Evolutionary conservation across 2,113 vertebrate genomes (phyloP).

Genomic region (Oncorhynchus tshawytscha): DNA sequence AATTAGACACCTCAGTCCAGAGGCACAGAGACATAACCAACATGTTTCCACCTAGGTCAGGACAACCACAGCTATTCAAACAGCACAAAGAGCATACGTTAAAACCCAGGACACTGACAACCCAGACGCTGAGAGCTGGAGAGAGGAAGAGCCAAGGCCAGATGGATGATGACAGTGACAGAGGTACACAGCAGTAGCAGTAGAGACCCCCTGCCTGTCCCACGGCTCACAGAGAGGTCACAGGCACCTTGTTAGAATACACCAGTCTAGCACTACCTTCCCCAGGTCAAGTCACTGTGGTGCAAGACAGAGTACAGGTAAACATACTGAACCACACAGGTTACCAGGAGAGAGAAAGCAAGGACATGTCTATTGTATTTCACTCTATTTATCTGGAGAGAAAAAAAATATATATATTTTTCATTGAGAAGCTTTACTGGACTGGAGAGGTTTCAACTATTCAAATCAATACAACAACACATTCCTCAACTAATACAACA

Average conservation of each 20-base stretch:
- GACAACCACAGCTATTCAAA: conserved; percentile 15
- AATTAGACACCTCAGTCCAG: conserved; percentile 15
- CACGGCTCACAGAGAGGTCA: conserved; percentile 43
- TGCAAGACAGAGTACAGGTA: not conserved
- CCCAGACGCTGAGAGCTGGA: conserved; percentile 4
- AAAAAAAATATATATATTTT: too few relatives aligned
- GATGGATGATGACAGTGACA: conserved; percentile 30
- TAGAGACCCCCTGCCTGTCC: conserved; percentile 15
- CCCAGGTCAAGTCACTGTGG: conserved; percentile 23
- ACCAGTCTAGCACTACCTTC: conserved; percentile 19
- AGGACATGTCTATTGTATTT: not conserved
- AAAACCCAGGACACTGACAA: not conserved
- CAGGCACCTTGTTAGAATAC: conserved; percentile 33
- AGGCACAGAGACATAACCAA: conserved; percentile 26
- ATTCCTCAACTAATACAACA: too few relatives aligned
- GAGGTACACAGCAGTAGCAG: not conserved
- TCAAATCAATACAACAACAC: too few relatives aligned
- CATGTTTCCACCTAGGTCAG: conserved; percentile 13
- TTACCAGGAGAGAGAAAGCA: not conserved
- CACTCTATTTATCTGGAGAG: not conserved
- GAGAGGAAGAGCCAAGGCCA: conserved; percentile 16
- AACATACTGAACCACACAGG: not conserved
- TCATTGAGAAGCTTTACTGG: too few relatives aligned
- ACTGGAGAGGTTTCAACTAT: too few relatives aligned
- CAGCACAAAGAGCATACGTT: conserved; percentile 10